phyloP scores from a whole-genome alignment of 2,113 vertebrate species.

The Chiloscyllium plagiosum region DNA sequence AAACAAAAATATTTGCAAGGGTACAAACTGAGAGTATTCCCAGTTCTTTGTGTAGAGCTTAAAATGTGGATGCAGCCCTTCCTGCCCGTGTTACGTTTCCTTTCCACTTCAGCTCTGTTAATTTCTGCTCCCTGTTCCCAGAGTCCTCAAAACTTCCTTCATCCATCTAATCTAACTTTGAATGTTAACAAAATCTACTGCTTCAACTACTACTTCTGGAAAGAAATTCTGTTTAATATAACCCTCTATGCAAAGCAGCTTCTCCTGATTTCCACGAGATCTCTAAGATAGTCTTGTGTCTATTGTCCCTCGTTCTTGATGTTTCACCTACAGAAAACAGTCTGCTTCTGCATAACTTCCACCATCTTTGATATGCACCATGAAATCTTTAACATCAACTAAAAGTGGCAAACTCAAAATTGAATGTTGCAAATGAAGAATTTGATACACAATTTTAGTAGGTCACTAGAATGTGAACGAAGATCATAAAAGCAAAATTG shows the following conservation, averaged over 20 bases:
- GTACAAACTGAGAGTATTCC: background rate
- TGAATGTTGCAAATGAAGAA: background rate
- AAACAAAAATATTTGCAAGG: background rate
- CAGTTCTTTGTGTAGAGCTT: background rate
- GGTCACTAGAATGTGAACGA: background rate
- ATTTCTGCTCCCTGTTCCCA: background rate
- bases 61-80: background rate
- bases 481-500: background rate
- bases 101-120: background rate
- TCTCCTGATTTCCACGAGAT: background rate
- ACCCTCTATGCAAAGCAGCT: background rate
- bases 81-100: background rate
- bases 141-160: background rate
- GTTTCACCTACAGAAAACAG: background rate
- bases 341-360: background rate
- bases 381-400: background rate
- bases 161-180: background rate
- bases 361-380: background rate
- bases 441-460: background rate
- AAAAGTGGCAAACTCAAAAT: background rate
- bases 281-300: background rate
- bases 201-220: background rate
- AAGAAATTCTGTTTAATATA: background rate
- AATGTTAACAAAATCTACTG: background rate
- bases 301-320: background rate